Base-by-base conservation (phyloP, 2,888 invertebrate species). In the Caenorhabditis angaria region DNA sequence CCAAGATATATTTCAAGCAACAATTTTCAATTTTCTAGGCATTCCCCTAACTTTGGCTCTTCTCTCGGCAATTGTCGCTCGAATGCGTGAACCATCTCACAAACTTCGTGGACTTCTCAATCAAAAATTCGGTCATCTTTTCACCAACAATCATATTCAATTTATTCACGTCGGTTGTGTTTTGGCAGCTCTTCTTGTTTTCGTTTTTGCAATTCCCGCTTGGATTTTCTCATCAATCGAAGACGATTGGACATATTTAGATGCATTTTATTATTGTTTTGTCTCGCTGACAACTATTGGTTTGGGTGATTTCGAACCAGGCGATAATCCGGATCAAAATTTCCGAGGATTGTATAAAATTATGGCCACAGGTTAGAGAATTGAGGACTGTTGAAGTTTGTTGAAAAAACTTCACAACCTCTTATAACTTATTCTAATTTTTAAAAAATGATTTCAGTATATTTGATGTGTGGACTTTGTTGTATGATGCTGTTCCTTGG, bases 241-340 rank as follows among this genome's bases (percentile, higher is more conserved):
- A 63, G 54, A 74, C 20, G 84, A 84, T 32, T 86, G 85, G 85
- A 92, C 92, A 88, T 93, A 91, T 88, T 89, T 94, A 78, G 94
- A 94, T 89, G 92, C 94, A 0, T 91, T 94, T 86, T 94, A 94
- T 89, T 94, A 94, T 89, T 94, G 94, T 89, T 94, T 94, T 90
- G 93, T 94, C 83, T 94, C 94, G 18, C 90, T 94, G 77, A 94
- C 94, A 27, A 94, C 94, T 74, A 93, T 94, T 85, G 93, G 94
- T 18, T 90, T 94, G 2, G 94, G 83, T 51, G 94, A 94, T 89
- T 94, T 93, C 89, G 93, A 94, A 78, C 94, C 94, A 0, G 93
- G 93, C 0, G 94, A 94, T 87, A 90, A 91, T 12, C 91, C 92
- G 0, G 91, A 92, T 78, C 93, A 93, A 87, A 91, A 91, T n/a